Percentiles rank a stretch among this genome's conserved stretches.
phyloP scores from a whole-genome alignment of 2,113 vertebrate species.

The Zapornia atra region DNA sequence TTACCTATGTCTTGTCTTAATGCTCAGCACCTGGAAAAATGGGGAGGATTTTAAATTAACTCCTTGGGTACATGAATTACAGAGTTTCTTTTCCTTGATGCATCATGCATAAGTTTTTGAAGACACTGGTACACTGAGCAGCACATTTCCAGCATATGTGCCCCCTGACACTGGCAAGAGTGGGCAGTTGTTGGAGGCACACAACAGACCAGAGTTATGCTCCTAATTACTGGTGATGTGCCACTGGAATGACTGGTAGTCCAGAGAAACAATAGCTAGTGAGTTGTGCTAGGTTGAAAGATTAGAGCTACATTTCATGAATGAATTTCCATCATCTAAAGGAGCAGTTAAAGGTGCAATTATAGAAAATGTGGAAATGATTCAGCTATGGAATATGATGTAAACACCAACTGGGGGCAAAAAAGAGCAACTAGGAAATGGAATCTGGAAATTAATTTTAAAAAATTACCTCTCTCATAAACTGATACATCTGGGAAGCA shows the following conservation, averaged over 20 bases:
- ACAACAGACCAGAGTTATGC: background rate
- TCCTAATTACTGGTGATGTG: background rate
- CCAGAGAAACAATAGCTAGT: background rate
- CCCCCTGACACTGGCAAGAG: background rate
- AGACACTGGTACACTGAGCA: background rate
- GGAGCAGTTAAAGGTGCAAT: background rate
- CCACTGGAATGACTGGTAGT: background rate
- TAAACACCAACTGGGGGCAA: rapidly evolving
- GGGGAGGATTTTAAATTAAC: background rate
- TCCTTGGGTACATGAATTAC: background rate
- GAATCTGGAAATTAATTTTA: background rate
- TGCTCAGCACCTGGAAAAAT: background rate
- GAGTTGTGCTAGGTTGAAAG: background rate
- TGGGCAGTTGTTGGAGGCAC: background rate
- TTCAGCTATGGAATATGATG: background rate
- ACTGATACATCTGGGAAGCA: background rate
- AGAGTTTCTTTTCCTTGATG: background rate
- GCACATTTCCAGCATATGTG: no score
- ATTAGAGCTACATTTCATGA: background rate
- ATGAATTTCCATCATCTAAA: background rate
- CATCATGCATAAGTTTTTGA: background rate
- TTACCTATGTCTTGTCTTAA: background rate
- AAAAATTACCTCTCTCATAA: background rate
- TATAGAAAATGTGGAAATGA: background rate
- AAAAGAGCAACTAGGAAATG: background rate